Conservation (phyloP, 92 coral and sea anemone species). For the Epizoanthus stellaris region DNA sequence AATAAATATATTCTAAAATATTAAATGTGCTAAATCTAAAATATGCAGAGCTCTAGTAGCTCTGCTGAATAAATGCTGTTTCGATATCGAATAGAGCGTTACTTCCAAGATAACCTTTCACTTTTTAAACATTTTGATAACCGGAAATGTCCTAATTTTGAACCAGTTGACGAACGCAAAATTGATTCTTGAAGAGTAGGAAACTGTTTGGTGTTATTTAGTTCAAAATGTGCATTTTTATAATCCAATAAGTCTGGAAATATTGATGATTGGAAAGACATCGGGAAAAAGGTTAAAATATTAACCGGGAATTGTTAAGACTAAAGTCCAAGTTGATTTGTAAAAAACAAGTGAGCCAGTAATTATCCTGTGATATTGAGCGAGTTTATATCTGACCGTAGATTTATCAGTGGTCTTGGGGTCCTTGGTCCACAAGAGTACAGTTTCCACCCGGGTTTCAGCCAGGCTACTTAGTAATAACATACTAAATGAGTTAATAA, state of each 20-base stretch:
- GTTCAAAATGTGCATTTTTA: background rate
- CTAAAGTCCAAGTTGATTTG: background rate
- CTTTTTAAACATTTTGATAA: conserved; percentile 2
- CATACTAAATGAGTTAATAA: background rate
- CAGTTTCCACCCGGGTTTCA: background rate
- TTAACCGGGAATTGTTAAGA: background rate
- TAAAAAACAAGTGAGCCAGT: background rate
- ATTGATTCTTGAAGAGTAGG: background rate
- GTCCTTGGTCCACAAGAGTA: background rate
- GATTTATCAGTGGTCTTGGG: background rate
- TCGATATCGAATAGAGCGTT: background rate
- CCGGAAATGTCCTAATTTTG: conserved; percentile 37
- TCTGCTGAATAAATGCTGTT: background rate
- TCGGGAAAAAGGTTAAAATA: background rate
- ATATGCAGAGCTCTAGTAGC: background rate
- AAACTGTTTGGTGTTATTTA: background rate
- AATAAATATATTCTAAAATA: background rate
- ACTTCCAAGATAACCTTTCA: background rate
- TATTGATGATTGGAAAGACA: background rate
- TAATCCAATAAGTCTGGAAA: background rate
- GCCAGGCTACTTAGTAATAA: background rate
- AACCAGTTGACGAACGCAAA: background rate
- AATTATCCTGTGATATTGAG: background rate
- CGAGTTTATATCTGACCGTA: background rate
- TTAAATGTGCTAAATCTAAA: background rate